Evolutionary conservation across 2,113 vertebrate genomes (phyloP), one percentile per base, ranked within the genome.

Genomic region (Cairina moschata): DNA sequence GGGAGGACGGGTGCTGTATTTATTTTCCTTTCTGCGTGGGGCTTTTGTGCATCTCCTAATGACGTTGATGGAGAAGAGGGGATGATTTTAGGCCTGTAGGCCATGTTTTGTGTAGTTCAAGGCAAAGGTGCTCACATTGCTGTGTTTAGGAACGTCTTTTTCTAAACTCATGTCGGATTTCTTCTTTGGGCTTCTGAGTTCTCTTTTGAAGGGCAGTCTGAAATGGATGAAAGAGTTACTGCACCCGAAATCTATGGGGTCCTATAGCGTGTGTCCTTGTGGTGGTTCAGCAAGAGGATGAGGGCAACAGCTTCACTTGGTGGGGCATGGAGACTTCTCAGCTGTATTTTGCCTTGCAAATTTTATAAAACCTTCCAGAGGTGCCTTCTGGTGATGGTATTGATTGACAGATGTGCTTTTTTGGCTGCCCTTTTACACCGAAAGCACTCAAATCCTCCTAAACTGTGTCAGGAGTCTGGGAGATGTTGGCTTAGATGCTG

Each of bases 101-200:
- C 17, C 74, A 87, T 38, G 54, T 20, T 52, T 91, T 3, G 0
- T 79, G 73, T 11, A 52, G 8, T 44, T 62, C 17, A 44, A 2
- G 25, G 34, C 44, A 31, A 31, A 73, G 52, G 8, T 34, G 31
- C 28, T 40, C 21, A 31, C 2, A 8, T 8, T 63, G 16, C 8
- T 58, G 28, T 6, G 1, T 52, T 72, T 78, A 69, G 63, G 40
- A 50, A 23, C 22, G n/a, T 6, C 7, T 25, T 59, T 40, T 63
- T 48, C 20, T n/a, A 66, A 32, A 48, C 9, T 65, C 4, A 0
- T 1, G 4, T 28, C 56, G 18, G 17, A 2, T 32, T 60, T 13
- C 28, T 74, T 63, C 6, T 75, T 3, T 5, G 4, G 73, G 34
- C 13, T 83, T 77, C 48, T 78, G 34, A 5, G 6, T 48, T 38